Evolutionary conservation across 2,797 vertebrate species (phyloP).

Genomic region (Anguilla pacifica): DNA sequence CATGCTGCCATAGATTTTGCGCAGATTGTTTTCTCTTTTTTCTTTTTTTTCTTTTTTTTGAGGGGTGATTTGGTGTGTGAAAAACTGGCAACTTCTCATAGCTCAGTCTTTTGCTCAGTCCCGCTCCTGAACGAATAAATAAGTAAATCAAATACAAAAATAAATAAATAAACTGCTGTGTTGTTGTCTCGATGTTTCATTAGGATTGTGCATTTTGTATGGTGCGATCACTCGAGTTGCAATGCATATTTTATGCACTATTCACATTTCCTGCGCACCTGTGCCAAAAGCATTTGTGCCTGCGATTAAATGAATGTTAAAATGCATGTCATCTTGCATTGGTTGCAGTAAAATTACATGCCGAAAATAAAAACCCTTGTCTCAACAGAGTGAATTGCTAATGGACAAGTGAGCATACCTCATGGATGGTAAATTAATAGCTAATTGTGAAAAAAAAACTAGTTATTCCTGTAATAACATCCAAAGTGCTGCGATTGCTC

Average conservation of each 20-base stretch:
- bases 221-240: neutral
- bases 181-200: constrained; percentile 10
- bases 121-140: neutral
- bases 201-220: neutral
- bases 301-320: constrained; percentile 29
- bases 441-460: neutral
- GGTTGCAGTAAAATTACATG: neutral
- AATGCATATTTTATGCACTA: neutral
- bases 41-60: neutral
- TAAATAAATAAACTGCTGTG: neutral
- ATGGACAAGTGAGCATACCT: neutral
- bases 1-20: neutral
- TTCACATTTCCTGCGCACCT: constrained; percentile 17
- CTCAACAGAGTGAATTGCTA: neutral
- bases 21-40: neutral
- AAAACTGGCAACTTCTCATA: constrained; percentile 15
- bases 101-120: constrained; percentile 15
- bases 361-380: neutral
- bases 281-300: constrained; percentile 18
- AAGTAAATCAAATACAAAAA: neutral
- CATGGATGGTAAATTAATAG: neutral
- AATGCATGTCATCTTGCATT: neutral
- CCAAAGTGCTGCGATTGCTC: constrained; percentile 6
- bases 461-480: neutral
- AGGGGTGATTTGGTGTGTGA: neutral